These are phyloP conservation scores for Folsomia manolachei DNA, from an alignment of 2,888 invertebrate genomes.

Conservation along the genomic window DNA sequence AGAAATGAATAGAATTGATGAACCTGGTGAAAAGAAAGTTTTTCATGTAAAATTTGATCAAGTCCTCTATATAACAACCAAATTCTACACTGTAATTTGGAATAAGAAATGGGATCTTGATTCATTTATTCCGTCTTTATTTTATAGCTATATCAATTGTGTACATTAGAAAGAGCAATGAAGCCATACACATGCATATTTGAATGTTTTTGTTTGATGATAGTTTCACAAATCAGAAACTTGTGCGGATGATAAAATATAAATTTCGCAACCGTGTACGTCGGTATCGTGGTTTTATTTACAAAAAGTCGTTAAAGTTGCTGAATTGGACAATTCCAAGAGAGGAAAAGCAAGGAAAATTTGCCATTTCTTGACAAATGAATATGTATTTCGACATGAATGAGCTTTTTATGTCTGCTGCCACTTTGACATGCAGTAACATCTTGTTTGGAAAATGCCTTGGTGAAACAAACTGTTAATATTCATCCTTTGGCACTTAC, in stretches of 20 bases:
- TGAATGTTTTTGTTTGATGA: not conserved
- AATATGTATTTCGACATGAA: no score
- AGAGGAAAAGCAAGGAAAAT: not conserved
- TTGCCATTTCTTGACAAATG: not conserved
- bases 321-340: not conserved
- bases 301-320: not conserved
- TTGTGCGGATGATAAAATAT: not conserved
- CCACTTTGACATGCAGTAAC: not conserved
- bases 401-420: not conserved
- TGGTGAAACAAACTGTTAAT: no score
- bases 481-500: constrained; percentile 1
- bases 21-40: no score
- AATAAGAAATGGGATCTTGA: no score
- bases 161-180: no score
- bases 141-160: no score
- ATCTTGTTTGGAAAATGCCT: not conserved
- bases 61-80: no score
- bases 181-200: no score
- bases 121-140: no score
- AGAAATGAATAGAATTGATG: no score
- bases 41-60: no score
- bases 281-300: not conserved
- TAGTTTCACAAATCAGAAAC: not conserved
- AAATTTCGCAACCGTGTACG: not conserved
- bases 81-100: no score